These are phyloP conservation scores for Aporrectodea caliginosa DNA, from an alignment of 1,140 invertebrate genomes.

Conservation along the genomic window DNA sequence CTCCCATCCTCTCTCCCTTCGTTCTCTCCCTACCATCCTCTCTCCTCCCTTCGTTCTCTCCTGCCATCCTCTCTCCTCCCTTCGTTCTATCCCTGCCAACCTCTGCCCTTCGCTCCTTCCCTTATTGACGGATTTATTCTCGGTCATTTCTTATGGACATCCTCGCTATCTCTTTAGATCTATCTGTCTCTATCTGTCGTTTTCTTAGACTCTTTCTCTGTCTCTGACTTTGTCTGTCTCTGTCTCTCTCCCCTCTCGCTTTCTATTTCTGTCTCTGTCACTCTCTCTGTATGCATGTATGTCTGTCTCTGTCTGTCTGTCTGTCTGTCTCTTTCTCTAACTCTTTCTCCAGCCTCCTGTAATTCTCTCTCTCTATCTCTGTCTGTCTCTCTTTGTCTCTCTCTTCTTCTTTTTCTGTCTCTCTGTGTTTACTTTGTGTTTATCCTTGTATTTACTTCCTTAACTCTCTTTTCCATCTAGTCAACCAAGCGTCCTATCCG, in stretches of 20 bases:
- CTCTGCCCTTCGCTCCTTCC: too few relatives aligned
- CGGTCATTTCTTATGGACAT: too few relatives aligned
- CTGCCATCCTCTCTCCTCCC: too few relatives aligned
- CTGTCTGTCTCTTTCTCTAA: background rate
- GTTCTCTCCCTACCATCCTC: too few relatives aligned
- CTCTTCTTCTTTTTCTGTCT: background rate
- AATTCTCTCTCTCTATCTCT: background rate
- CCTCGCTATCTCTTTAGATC: too few relatives aligned
- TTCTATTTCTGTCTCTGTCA: background rate
- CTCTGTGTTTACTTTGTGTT: background rate
- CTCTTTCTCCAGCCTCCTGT: background rate
- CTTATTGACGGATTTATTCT: too few relatives aligned
- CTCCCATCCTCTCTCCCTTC: too few relatives aligned
- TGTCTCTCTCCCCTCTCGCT: background rate
- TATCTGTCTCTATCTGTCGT: background rate
- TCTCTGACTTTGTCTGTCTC: background rate
- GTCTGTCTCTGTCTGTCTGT: background rate
- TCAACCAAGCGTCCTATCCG: background rate
- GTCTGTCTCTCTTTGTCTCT: background rate
- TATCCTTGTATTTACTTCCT: too few relatives aligned
- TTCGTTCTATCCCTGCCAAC: too few relatives aligned
- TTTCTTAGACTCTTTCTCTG: background rate
- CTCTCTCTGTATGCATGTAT: background rate
- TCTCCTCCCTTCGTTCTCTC: too few relatives aligned
- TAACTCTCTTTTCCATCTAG: background rate